Evolutionary conservation across 2,888 invertebrate genomes (phyloP), one percentile per base, ranked within the genome.

Genomic region (Megastigmus dorsalis): DNA sequence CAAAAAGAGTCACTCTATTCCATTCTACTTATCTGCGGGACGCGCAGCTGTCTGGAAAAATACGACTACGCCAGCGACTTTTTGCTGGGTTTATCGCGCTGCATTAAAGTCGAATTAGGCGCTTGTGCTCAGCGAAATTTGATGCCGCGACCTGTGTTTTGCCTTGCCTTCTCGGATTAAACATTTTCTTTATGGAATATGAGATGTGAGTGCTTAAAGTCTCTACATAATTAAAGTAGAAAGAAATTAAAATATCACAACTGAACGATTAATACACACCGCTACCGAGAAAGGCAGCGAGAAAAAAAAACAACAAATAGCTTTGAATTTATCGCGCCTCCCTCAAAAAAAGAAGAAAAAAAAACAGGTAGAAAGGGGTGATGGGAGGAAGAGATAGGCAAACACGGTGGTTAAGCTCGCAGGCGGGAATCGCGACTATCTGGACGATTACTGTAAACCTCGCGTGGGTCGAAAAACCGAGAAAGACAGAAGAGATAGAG

Each of bases 41-140:
- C 18, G 13, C 30, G 18, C 43, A 10, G 3, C 15, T 33, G 10
- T 30, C 18, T 20, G n/a, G n/a, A n/a, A n/a, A n/a, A n/a, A 33
- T 13, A 1, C 13, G 2, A n/a, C n/a, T n/a, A n/a, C n/a, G n/a
- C n/a, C n/a, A n/a, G n/a, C n/a, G n/a, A n/a, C n/a, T n/a, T n/a
- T n/a, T n/a, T n/a, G n/a, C n/a, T n/a, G n/a, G n/a, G n/a, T n/a
- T 30, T 45, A 45, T 60, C 60, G 45, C 60, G 33, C 18, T 62
- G 20, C 43, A 33, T 62, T 30, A 48, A 48, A 48, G 45, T 33
- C 43, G 6, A 60, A 30, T 60, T 60, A 60, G 43, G 18, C 23
- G 13, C 10, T 4, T 15, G 54, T 3, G 23, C 26, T 9, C n/a
- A 9, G 28, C 9, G 13, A 1, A 3, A 7, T n/a, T n/a, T 13